Evolutionary conservation across 2,113 vertebrate genomes (phyloP).

Genomic region (Xiphophorus hellerii): DNA sequence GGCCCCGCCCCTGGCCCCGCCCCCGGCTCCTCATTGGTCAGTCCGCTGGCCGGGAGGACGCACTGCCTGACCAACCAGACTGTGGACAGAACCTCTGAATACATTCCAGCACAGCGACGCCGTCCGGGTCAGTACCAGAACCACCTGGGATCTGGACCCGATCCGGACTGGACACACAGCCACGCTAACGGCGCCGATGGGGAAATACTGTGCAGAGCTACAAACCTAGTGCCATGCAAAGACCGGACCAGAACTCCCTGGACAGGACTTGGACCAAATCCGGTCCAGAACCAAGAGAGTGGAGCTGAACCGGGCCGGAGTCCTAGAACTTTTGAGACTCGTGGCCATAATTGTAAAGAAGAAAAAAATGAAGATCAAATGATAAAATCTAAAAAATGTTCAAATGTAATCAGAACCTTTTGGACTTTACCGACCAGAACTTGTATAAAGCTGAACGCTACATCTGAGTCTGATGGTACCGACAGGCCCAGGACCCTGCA

Average conservation of each 20-base stretch:
- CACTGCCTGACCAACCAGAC: constrained; percentile 75
- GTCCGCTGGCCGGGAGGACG: constrained; percentile 52
- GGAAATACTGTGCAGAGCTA: constrained; percentile 73
- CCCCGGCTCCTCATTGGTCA: constrained; percentile 45
- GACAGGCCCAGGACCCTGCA: background rate
- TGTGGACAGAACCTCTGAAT: constrained; percentile 66
- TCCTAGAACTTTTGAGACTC: constrained; percentile 63
- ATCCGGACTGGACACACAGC: constrained; percentile 51
- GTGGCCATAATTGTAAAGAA: constrained; percentile 74
- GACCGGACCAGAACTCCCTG: constrained; percentile 57
- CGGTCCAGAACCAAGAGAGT: constrained; percentile 34
- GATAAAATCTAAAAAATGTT: constrained; percentile 58
- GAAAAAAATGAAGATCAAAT: constrained; percentile 49
- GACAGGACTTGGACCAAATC: constrained; percentile 69
- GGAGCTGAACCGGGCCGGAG: constrained; percentile 40
- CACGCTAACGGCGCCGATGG: constrained; percentile 58
- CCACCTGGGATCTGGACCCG: background rate
- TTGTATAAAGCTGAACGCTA: constrained; percentile 62
- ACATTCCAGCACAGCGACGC: constrained; percentile 72
- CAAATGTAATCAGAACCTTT: constrained; percentile 62
- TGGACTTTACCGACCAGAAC: constrained; percentile 55
- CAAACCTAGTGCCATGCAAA: constrained; percentile 71
- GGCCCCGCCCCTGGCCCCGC: background rate
- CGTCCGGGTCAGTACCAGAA: constrained; percentile 59
- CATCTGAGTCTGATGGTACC: constrained; percentile 29